phyloP scores from a whole-genome alignment of 2,797 vertebrate genomes.

The Parauchenoglanis punctatus region DNA sequence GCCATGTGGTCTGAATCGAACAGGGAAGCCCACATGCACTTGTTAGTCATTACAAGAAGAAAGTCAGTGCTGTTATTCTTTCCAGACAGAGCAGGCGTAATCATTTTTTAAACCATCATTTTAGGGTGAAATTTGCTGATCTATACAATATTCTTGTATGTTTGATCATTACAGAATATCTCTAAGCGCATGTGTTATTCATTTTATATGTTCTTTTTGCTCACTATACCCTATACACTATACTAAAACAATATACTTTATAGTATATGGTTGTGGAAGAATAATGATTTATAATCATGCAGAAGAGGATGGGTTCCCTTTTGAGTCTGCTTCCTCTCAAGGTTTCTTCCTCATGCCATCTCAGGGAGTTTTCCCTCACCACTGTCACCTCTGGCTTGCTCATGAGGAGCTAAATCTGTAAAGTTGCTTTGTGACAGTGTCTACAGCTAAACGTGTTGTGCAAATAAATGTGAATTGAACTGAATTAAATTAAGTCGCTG shows the following conservation, averaged over 20 bases:
- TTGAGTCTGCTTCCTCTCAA: background rate
- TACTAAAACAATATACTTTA: background rate
- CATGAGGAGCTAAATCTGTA: background rate
- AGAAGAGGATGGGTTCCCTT: background rate
- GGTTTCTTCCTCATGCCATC: background rate
- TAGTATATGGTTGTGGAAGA: background rate
- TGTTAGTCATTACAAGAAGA: background rate
- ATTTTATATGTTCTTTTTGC: too few relatives aligned
- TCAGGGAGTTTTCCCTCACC: background rate
- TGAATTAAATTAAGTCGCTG: background rate
- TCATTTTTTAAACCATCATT: background rate
- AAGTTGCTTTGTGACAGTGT: background rate
- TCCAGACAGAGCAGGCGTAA: background rate
- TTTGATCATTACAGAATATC: too few relatives aligned
- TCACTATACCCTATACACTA: too few relatives aligned
- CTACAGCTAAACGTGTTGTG: background rate
- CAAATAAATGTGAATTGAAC: background rate
- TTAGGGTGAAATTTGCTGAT: background rate
- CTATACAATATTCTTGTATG: background rate
- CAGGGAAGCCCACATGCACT: background rate
- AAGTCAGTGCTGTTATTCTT: background rate
- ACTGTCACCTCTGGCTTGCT: background rate
- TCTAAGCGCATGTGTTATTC: too few relatives aligned
- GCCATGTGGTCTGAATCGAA: background rate
- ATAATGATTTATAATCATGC: background rate